These are phyloP conservation scores for Diadema setosum DNA, from an alignment of 35 echinoderm and acorn worm genomes.

Conservation along the genomic window DNA sequence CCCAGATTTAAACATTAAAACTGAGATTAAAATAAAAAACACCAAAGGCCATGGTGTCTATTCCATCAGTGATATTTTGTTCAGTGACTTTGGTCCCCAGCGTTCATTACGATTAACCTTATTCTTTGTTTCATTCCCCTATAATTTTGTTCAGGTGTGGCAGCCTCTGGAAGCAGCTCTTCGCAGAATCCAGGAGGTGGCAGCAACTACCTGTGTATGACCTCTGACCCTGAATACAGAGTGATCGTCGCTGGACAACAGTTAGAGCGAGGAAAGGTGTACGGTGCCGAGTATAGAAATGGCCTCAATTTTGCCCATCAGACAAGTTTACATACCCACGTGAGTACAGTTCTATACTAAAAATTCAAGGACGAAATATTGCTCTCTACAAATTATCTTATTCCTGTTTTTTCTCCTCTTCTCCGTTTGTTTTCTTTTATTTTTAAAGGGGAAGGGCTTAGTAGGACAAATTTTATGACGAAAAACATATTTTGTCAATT, in stretches of 20 bases:
- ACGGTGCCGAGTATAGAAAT: slow-evolving; percentile 5
- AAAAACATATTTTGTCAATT: background rate
- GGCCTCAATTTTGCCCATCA: background rate
- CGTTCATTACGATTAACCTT: no score
- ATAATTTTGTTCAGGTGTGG: background rate
- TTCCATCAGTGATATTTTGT: no score
- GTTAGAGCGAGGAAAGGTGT: background rate
- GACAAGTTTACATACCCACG: background rate
- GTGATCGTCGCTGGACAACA: background rate
- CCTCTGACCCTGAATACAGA: background rate
- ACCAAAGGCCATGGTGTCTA: no score
- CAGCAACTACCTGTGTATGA: slow-evolving; percentile 7
- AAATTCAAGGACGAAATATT: background rate
- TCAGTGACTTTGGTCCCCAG: no score
- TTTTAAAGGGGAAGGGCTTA: background rate
- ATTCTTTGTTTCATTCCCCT: background rate
- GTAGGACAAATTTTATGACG: background rate
- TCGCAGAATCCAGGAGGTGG: background rate
- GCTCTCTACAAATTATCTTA: background rate
- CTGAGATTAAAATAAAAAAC: background rate
- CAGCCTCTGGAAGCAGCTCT: background rate
- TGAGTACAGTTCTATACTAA: background rate
- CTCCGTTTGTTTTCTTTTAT: background rate
- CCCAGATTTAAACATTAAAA: background rate
- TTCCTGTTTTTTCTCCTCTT: background rate